Evolutionary conservation across 2,113 vertebrate genomes (phyloP), one percentile per base, ranked within the genome.

Genomic region (Catagonus wagneri): DNA sequence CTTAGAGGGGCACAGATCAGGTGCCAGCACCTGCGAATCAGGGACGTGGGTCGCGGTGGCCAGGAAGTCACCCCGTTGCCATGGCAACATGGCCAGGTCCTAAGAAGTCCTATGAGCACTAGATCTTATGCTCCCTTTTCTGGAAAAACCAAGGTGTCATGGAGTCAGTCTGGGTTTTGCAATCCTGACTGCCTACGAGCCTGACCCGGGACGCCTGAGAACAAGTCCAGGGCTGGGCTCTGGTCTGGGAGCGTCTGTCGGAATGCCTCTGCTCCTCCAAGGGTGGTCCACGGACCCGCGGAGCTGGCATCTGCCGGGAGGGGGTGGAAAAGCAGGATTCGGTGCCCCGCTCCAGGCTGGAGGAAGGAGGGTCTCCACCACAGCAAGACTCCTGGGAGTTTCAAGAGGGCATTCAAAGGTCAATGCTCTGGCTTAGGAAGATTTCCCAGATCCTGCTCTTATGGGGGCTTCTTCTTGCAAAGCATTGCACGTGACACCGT

Each of bases 401-500:
- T 23, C 32, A 3, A 19, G 2, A 0, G 8, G 9, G 19, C 60
- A 1, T 3, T 6, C 29, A 44, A 13, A 2, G 9, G 65, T 0
- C 52, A 32, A 60, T 39, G 15, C 10, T 0, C 7, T 3, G 3
- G 16, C 1, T 1, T 34, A 14, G 4, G 23, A 27, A 7, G 20
- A 3, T 19, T 16, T 54, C 36, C 68, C 61, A n/a, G 0, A 68
- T 58, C 50, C 52, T 36, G 12, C 16, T 0, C n/a, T 50, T 36
- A 16, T 0, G 2, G 36, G 19, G 10, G 44, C n/a, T 75, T 16
- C 25, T 25, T 11, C 8, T 4, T 19, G n/a, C 17, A 29, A 22
- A 22, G 2, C 0, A 0, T 3, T 3, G 39, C 4, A 2, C 3
- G 3, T 4, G 25, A 54, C 19, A 9, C 54, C 29, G 0, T 4